Evolutionary conservation across 2,113 vertebrate species (phyloP).

Genomic region (Zosterops borbonicus): DNA sequence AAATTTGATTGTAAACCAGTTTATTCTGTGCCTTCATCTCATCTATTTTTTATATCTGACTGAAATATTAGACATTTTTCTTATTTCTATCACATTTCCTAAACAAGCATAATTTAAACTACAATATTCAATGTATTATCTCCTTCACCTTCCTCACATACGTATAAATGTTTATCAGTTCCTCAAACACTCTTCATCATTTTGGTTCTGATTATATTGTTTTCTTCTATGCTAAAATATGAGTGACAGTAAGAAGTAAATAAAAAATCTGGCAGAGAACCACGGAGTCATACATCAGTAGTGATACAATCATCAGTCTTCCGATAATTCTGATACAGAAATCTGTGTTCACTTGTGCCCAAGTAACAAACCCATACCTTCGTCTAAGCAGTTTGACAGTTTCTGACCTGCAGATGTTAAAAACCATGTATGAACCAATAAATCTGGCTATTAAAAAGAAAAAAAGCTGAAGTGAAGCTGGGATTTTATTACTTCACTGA

Average conservation of each 20-base stretch:
- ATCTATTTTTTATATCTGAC: not conserved
- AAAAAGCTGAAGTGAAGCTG: slow-evolving; percentile 27
- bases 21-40: not conserved
- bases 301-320: not conserved
- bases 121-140: not conserved
- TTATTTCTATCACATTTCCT: not conserved
- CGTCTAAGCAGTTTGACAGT: not conserved
- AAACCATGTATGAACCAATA: slow-evolving; percentile 12
- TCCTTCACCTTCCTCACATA: not conserved
- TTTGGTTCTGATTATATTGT: slow-evolving; percentile 38
- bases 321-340: slow-evolving; percentile 20
- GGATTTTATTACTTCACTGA: slow-evolving; percentile 71
- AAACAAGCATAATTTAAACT: not conserved
- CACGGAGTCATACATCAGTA: not conserved
- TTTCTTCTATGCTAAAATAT: slow-evolving; percentile 20
- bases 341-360: not conserved
- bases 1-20: not conserved
- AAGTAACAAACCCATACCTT: not conserved
- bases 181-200: not conserved
- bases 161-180: not conserved
- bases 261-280: not conserved
- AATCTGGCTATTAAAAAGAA: slow-evolving; percentile 36
- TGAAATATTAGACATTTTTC: not conserved
- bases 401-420: slow-evolving; percentile 26
- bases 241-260: not conserved